Evolutionary conservation across 1,140 invertebrate species (phyloP), one percentile per base, ranked within the genome.

Genomic region (Neelides sp.): DNA sequence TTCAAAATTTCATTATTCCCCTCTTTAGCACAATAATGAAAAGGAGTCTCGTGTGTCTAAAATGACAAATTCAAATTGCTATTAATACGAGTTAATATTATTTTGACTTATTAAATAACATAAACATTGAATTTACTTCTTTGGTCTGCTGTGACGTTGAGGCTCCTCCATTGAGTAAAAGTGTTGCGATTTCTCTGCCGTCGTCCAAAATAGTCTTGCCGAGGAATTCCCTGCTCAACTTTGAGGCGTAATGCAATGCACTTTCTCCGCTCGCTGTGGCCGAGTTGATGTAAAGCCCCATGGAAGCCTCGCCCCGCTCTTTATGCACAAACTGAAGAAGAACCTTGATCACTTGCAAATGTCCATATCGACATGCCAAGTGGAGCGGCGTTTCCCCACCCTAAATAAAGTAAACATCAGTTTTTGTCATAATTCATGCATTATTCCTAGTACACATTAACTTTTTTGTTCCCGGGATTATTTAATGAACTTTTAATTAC

Each of bases 371-470:
- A 57, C 85, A 87, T 2, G 91, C 90, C 63, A 93, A 75, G 65
- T 97, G 92, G 17, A 98, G 70, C 0, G 91, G 85, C 0, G 90
- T 95, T 71, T 97, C 92, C n/a, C 93, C 93, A 61, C 78, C 83
- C 89, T 95, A 61, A 43, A 68, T 46, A 50, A 28, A 44, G 26
- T 44, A 36, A 8, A 24, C 20, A 23, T 12, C 66, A 46, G 47
- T 46, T 46, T 19, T 12, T 24, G 24, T 12, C 34, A 53, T 15
- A 42, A 22, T 48, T 2, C 17, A 50, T n/a, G 13, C 15, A 20
- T 24, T 4, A 17, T 30, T n/a, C n/a, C n/a, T n/a, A n/a, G n/a
- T n/a, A n/a, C n/a, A n/a, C n/a, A n/a, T n/a, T n/a, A n/a, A n/a
- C n/a, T 1, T 52, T n/a, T 27, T 23, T 52, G 30, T 27, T n/a